Evolutionary conservation across 2,888 invertebrate genomes (phyloP), one percentile per base, ranked within the genome.

Genomic region (Pyrrhia umbra): DNA sequence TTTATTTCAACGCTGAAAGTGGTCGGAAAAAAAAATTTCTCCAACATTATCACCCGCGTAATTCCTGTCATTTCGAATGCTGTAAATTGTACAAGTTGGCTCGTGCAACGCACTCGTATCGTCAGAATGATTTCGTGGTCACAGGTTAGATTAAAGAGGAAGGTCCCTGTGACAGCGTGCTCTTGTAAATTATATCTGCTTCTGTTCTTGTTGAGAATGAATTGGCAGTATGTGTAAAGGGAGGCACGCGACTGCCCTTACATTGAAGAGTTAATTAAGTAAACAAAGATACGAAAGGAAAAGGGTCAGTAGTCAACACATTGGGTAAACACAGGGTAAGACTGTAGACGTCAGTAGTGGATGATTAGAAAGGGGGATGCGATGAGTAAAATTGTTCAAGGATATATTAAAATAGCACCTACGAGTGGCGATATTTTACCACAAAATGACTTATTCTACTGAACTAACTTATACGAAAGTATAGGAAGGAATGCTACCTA

Each of bases 1-100:
- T 68, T 64, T 74, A 54, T 79, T 34, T 56, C 9, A 50, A 43
- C 16, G 60, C 60, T 40, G 47, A 61, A 69, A 67, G 30, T 56
- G 21, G 39, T 45, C 20, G 40, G 10, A 15, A 50, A 63, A 67
- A 65, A 59, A 20, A 62, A n/a, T n/a, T n/a, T 62, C 49, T 57
- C 37, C 34, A 50, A 39, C 37, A 59, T 43, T 60, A 62, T 37
- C 50, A 57, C 15, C 8, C 46, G 21, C 20, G 30, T 65, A 64
- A 69, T 70, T 69, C 68, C 34, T 51, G 67, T 60, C 55, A 59
- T 52, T 49, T 52, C 1, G 30, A 37, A 45, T 43, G 23, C 39
- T 46, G 23, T 55, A 27, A 60, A 58, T 55, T 50, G 18, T 66
- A 2, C 34, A 23, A 30, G 23, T 37, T 50, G 37, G 23, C 57